Evolutionary conservation across 1,140 invertebrate genomes (phyloP).

Genomic region (Zaprionus camerounensis): DNA sequence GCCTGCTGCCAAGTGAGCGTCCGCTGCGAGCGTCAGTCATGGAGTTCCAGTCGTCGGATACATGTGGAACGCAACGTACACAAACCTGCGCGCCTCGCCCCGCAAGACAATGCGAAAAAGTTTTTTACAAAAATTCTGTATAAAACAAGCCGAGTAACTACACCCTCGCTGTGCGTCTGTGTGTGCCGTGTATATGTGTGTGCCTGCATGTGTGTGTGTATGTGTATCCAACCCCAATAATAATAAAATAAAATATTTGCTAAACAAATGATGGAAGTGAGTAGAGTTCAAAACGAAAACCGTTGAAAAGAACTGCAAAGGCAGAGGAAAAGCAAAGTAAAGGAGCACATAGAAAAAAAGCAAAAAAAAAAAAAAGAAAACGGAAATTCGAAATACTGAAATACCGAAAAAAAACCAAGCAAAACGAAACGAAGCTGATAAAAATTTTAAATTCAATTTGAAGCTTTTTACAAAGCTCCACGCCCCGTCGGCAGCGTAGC

Average conservation of each 20-base stretch:
- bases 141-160: constrained; percentile 45
- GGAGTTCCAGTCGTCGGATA: constrained; percentile 84
- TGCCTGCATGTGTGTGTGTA: constrained; percentile 14
- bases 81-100: constrained; percentile 59
- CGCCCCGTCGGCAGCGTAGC: constrained; percentile 29
- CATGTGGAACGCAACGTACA: constrained; percentile 82
- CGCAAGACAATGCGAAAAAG: constrained; percentile 74
- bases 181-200: constrained; percentile 12
- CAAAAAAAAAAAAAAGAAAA: constrained; percentile 42
- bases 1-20: constrained; percentile 22
- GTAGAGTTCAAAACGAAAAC: constrained; percentile 2
- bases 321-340: constrained; percentile 1
- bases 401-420: constrained; percentile 5
- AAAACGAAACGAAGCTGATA: constrained; percentile 24
- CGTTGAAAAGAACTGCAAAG: constrained; percentile 1
- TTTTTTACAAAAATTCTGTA: constrained; percentile 59
- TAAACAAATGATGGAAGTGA: constrained; percentile 19
- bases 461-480: constrained; percentile 50
- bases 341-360: not conserved
- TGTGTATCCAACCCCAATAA: constrained; percentile 7
- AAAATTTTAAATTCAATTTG: constrained; percentile 49
- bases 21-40: constrained; percentile 66
- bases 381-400: constrained; percentile 11
- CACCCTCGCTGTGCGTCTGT: constrained; percentile 19
- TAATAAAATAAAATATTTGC: constrained; percentile 31